Conservation (phyloP, 2,888 invertebrate species). For the Diabrotica balteata region DNA sequence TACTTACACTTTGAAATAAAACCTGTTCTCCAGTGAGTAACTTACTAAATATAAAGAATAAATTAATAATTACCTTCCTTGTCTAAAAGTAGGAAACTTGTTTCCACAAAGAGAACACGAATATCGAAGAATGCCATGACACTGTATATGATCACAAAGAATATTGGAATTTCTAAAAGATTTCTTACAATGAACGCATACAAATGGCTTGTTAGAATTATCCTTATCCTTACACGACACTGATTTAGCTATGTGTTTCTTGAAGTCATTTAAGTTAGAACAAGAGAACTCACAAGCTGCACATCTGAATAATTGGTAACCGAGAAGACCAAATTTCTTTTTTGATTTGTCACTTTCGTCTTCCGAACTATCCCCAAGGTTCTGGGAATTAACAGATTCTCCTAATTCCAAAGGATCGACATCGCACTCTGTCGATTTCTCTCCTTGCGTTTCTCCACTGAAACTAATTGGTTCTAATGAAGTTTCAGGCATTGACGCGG, state of each 20-base stretch:
- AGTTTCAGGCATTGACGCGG: neutral
- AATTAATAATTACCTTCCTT: constrained; percentile 45
- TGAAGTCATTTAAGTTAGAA: constrained; percentile 54
- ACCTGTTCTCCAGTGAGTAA: too few species aligned
- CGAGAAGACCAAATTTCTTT: constrained; percentile 45
- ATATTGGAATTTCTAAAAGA: constrained; percentile 58
- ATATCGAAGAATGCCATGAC: constrained; percentile 67
- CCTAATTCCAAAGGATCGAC: constrained; percentile 40
- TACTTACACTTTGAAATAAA: too few species aligned
- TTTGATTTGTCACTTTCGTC: constrained; percentile 37
- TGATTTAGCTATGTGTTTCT: constrained; percentile 54
- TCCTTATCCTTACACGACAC: constrained; percentile 36
- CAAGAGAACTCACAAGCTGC: constrained; percentile 60
- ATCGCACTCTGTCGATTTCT: constrained; percentile 29
- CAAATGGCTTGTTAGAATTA: constrained; percentile 48
- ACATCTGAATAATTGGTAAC: constrained; percentile 64
- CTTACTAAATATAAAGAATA: too few species aligned
- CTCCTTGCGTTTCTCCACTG: constrained; percentile 27
- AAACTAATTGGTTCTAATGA: constrained; percentile 38
- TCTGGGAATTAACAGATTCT: constrained; percentile 19
- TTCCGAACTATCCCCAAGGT: constrained; percentile 30
- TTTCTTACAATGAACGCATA: constrained; percentile 64
- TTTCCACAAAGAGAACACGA: constrained; percentile 67
- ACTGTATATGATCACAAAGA: constrained; percentile 66
- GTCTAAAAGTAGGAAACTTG: constrained; percentile 50